phyloP scores from a whole-genome alignment of 2,888 invertebrate species.

The Amphipoea lucens region DNA sequence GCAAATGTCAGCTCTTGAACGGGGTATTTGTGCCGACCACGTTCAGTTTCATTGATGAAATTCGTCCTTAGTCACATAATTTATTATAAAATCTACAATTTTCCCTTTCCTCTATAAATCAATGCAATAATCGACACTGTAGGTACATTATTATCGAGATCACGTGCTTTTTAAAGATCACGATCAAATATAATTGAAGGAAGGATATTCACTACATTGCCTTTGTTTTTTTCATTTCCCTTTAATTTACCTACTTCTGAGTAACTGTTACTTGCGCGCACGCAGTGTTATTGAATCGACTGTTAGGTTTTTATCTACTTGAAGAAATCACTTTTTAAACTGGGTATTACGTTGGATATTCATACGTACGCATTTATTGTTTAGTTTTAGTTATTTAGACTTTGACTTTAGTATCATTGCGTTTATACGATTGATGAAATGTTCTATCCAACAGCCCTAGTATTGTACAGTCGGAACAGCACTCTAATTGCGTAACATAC shows the following conservation, averaged over 20 bases:
- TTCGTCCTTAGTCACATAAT: too few relatives aligned
- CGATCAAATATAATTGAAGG: conserved; percentile 27
- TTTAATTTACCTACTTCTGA: conserved; percentile 7
- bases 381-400: too few relatives aligned
- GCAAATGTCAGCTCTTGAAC: too few relatives aligned
- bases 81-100: neutral
- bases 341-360: neutral
- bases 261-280: neutral
- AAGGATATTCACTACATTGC: neutral
- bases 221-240: conserved; percentile 12
- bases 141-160: neutral
- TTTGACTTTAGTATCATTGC: too few relatives aligned
- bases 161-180: conserved; percentile 29
- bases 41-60: too few relatives aligned
- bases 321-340: neutral
- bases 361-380: too few relatives aligned
- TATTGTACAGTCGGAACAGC: too few relatives aligned
- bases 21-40: too few relatives aligned
- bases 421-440: too few relatives aligned
- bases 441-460: too few relatives aligned
- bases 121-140: neutral
- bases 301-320: neutral
- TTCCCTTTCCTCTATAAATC: neutral
- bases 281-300: neutral
- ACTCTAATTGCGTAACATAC: too few relatives aligned